phyloP scores from a whole-genome alignment of 2,113 vertebrate genomes.

The Protomyctophum bolini region DNA sequence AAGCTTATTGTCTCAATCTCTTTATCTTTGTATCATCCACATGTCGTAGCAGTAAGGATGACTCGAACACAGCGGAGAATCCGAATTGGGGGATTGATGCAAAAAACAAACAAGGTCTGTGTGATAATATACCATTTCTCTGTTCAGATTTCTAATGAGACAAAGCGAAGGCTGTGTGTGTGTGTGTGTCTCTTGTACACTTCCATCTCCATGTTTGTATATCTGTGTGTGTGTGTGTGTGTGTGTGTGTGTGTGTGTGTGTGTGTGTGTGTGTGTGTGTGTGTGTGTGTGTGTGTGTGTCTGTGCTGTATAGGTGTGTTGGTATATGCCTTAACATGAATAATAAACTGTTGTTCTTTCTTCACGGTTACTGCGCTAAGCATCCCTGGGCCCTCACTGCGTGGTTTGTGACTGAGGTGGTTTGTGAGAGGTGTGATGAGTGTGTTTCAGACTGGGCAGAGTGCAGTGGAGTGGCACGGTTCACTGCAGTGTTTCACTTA shows the following conservation, averaged over 20 bases:
- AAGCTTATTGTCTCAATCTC: slow-evolving; percentile 36
- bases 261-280: slow-evolving; percentile 29
- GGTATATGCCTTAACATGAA: no score
- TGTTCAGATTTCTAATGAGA: slow-evolving; percentile 39
- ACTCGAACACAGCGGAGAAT: slow-evolving; percentile 54
- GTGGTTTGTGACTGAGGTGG: background rate
- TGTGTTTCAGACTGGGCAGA: slow-evolving; percentile 48
- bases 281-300: no score
- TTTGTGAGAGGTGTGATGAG: background rate
- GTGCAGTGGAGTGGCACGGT: slow-evolving; percentile 45
- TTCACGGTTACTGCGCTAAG: no score
- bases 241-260: slow-evolving; percentile 13
- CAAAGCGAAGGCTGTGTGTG: slow-evolving; percentile 38
- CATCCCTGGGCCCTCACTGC: background rate
- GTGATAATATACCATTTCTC: slow-evolving; percentile 50
- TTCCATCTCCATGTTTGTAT: no score
- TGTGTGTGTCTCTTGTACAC: slow-evolving; percentile 19
- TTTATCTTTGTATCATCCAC: slow-evolving; percentile 48
- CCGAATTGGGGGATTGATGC: slow-evolving; percentile 52
- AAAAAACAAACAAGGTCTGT: slow-evolving; percentile 50
- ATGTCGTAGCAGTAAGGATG: background rate
- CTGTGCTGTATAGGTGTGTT: no score
- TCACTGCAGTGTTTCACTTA: slow-evolving; percentile 56
- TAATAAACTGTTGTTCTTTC: no score
- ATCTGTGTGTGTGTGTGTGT: no score